Percentiles rank a stretch among this genome's conserved stretches.
These are phyloP conservation scores for Ectropis grisescens DNA, from an alignment of 1,140 invertebrate genomes.

Conservation along the genomic window DNA sequence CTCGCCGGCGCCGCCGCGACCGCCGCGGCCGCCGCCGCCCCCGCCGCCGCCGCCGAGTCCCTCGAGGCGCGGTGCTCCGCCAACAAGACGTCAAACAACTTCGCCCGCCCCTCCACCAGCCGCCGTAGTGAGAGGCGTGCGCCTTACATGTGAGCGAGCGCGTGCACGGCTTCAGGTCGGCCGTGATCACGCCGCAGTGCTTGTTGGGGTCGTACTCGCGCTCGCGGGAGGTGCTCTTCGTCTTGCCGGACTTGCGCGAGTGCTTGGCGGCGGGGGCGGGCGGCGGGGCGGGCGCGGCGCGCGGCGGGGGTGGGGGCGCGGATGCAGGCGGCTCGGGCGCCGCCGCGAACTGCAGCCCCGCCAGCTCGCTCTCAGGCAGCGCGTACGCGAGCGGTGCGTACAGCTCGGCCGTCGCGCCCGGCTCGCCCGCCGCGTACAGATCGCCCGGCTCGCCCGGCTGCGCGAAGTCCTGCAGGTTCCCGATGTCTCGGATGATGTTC, in stretches of 20 bases:
- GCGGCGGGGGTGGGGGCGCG: conserved; percentile 20
- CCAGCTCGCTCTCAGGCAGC: conserved; percentile 43
- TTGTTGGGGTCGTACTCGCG: conserved; percentile 85
- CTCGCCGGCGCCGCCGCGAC: conserved; percentile 18
- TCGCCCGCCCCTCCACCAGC: conserved; percentile 80
- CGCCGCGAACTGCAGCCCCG: conserved; percentile 41
- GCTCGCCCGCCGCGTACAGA: conserved; percentile 25
- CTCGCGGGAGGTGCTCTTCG: conserved; percentile 52
- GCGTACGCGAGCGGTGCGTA: conserved; percentile 41
- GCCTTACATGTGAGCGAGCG: conserved; percentile 88
- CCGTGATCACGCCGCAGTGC: conserved; percentile 83
- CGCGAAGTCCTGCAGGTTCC: conserved; percentile 53
- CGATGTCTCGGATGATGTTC: conserved; percentile 62
- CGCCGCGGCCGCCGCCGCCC: conserved; percentile 13
- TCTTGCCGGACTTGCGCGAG: conserved; percentile 62
- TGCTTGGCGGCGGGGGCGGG: conserved; percentile 59
- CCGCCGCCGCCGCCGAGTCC: conserved; percentile 24
- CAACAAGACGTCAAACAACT: conserved; percentile 84
- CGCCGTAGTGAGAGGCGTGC: conserved; percentile 82
- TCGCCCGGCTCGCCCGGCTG: conserved; percentile 35
- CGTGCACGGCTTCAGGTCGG: conserved; percentile 82
- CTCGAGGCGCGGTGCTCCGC: conserved; percentile 79
- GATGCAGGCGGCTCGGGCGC: conserved; percentile 24
- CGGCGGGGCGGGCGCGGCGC: conserved; percentile 36
- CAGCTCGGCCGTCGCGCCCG: conserved; percentile 39